Percentiles rank a stretch among this genome's conserved stretches.
Conservation (phyloP, 2,113 vertebrate species). For the Megaleporinus macrocephalus region DNA sequence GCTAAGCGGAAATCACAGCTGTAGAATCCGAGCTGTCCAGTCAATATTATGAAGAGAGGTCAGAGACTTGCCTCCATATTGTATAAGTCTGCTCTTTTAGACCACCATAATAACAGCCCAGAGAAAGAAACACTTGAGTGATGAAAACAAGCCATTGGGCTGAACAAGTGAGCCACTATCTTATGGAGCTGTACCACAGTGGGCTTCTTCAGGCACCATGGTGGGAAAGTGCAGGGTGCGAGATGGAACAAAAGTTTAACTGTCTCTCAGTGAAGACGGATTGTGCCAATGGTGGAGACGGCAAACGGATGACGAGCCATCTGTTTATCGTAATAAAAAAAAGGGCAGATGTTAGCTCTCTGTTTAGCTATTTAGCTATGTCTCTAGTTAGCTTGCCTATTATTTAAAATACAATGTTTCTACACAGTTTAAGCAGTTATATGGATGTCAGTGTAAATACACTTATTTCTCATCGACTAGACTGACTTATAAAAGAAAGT, state of each 20-base stretch:
- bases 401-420: no score
- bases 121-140: neutral
- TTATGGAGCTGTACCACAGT: conserved; percentile 9
- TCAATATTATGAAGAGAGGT: neutral
- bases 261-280: conserved; percentile 3
- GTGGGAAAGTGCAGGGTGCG: neutral
- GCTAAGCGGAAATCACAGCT: neutral
- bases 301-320: neutral
- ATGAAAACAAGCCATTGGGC: neutral
- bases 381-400: no score
- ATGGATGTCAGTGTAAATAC: no score
- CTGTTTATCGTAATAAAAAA: neutral
- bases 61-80: conserved; percentile 1
- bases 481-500: no score
- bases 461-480: no score
- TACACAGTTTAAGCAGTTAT: no score
- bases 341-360: no score
- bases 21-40: neutral
- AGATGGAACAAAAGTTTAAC: neutral
- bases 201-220: neutral
- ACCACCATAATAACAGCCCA: neutral
- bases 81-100: conserved; percentile 11
- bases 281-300: neutral
- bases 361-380: no score
- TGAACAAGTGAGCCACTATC: conserved; percentile 31